Conservation (phyloP, 2,797 vertebrate species). For the Sarcoramphus papa region DNA sequence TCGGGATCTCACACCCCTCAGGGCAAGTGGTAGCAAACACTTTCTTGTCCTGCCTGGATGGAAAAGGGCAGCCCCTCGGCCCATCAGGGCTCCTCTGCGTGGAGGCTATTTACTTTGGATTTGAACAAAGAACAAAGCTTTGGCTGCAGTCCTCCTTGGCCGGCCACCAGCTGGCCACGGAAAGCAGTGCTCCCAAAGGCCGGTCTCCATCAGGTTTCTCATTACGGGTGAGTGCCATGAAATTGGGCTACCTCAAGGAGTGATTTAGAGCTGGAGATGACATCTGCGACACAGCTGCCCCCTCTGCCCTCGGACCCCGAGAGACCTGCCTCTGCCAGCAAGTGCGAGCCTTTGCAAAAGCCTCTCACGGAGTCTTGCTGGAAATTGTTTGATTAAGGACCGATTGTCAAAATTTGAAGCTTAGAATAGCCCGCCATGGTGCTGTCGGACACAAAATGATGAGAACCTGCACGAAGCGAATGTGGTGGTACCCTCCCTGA, state of each 20-base stretch:
- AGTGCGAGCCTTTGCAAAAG: fast-evolving
- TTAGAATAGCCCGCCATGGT: fast-evolving
- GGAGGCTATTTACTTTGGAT: conserved; percentile 7
- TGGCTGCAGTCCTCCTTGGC: conserved; percentile 12
- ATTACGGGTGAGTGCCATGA: background rate
- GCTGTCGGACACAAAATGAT: background rate
- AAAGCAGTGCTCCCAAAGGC: background rate
- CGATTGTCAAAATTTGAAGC: background rate
- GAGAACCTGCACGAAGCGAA: background rate
- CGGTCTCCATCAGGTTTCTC: background rate
- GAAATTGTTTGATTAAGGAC: background rate
- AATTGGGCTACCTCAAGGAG: background rate
- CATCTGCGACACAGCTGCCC: background rate
- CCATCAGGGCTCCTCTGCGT: background rate
- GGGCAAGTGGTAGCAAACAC: background rate
- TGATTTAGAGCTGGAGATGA: background rate
- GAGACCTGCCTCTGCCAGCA: background rate
- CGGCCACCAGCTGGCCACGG: background rate
- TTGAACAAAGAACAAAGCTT: conserved; percentile 5
- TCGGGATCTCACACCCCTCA: background rate
- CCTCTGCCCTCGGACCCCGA: background rate
- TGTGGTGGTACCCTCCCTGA: fast-evolving
- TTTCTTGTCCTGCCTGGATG: background rate
- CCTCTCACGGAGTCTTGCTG: fast-evolving
- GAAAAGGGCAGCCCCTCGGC: background rate